A percentile compares a stretch with the other conserved stretches of the same genome.
Conservation (phyloP, 35 echinoderm and acorn worm genomes). For the Amphiura filiformis region DNA sequence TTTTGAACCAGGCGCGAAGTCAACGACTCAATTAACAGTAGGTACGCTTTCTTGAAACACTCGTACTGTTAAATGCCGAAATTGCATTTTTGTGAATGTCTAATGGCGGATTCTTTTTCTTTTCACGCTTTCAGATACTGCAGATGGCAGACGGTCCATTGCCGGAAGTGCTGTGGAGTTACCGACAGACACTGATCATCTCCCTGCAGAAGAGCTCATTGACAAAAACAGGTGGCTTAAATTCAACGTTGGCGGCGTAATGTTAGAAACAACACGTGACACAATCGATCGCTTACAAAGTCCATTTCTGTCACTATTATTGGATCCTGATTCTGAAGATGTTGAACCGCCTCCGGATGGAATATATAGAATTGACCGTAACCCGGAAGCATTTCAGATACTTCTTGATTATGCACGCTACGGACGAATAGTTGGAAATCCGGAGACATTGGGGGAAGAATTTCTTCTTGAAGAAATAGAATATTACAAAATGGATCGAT, state of each 20-base stretch:
- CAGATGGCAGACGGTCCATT: not conserved
- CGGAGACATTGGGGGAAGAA: constrained; percentile 54
- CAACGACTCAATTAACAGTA: too few species aligned
- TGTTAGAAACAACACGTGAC: constrained; percentile 65
- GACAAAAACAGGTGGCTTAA: constrained; percentile 60
- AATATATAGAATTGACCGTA: constrained; percentile 70
- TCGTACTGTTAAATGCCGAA: too few species aligned
- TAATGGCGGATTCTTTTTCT: too few species aligned
- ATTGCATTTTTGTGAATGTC: too few species aligned
- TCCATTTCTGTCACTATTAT: constrained; percentile 59
- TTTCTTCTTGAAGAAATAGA: constrained; percentile 55
- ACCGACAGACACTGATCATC: constrained; percentile 57
- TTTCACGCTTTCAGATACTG: not conserved
- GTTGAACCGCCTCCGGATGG: constrained; percentile 8
- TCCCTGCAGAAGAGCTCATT: constrained; percentile 50
- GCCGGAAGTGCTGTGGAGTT: constrained; percentile 26
- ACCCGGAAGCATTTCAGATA: constrained; percentile 62
- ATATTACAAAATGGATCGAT: constrained; percentile 65
- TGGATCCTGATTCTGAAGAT: not conserved
- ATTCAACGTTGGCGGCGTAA: constrained; percentile 76
- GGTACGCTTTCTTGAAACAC: too few species aligned
- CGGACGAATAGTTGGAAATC: constrained; percentile 49
- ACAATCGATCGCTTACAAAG: constrained; percentile 48
- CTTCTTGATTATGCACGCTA: constrained; percentile 63
- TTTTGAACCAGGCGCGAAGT: too few species aligned